Conservation (phyloP, 2,888 invertebrate species). For the Hyalella azteca region DNA sequence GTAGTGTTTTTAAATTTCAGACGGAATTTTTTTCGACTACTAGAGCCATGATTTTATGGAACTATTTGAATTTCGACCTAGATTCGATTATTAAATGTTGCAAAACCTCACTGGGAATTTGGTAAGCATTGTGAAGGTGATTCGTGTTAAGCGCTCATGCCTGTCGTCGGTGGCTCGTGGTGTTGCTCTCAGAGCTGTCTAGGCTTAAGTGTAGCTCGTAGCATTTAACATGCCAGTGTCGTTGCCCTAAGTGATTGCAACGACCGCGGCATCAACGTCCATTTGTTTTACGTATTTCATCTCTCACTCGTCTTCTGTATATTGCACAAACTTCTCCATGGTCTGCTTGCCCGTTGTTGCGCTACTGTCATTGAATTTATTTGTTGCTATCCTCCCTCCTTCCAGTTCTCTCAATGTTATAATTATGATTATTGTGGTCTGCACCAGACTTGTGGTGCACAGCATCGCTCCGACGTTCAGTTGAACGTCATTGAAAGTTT, state of each 20-base stretch:
- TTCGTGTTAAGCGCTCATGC: neutral
- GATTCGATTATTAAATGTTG: too few species aligned
- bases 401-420: neutral
- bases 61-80: too few species aligned
- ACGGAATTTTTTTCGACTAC: too few species aligned
- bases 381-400: neutral
- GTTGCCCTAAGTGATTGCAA: neutral
- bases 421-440: neutral
- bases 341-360: conserved; percentile 22
- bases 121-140: too few species aligned
- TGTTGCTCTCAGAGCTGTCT: conserved; percentile 22
- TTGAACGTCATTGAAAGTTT: too few species aligned
- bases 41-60: too few species aligned
- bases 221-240: neutral
- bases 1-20: too few species aligned
- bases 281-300: conserved; percentile 19
- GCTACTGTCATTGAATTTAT: conserved; percentile 5
- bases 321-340: conserved; percentile 28
- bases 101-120: too few species aligned
- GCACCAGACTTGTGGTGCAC: too few species aligned
- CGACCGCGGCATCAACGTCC: conserved; percentile 9
- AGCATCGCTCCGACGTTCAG: too few species aligned
- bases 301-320: conserved; percentile 26
- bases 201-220: neutral
- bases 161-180: conserved; percentile 8